Conservation (phyloP, 30 jellyfish, hydroid and myxozoan genomes). For the Chrysaora quinquecirrha region DNA sequence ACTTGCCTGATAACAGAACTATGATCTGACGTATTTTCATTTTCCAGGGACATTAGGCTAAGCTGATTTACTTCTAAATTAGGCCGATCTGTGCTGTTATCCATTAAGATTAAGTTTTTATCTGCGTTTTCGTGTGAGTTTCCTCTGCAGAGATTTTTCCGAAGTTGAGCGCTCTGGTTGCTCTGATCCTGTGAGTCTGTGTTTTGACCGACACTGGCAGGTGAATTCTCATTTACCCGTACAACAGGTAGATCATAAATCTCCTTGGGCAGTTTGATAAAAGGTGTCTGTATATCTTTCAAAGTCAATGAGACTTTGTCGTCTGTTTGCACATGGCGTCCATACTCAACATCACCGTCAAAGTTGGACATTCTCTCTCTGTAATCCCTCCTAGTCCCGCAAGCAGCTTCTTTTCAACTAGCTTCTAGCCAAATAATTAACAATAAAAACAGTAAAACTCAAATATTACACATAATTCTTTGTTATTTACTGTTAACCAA, state of each 20-base stretch:
- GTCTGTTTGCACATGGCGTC: too few relatives aligned
- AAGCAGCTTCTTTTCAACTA: too few relatives aligned
- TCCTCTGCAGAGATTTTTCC: background rate
- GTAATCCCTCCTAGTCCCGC: too few relatives aligned
- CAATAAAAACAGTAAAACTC: too few relatives aligned
- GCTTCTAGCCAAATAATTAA: too few relatives aligned
- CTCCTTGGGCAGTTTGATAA: background rate
- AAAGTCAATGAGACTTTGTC: background rate
- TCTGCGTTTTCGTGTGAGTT: background rate
- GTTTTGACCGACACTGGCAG: background rate
- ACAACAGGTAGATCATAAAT: background rate
- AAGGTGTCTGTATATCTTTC: background rate
- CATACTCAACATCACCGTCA: too few relatives aligned
- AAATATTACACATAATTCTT: too few relatives aligned
- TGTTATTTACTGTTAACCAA: too few relatives aligned
- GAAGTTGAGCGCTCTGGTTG: background rate
- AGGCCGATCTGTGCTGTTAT: background rate
- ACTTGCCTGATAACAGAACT: constrained; percentile 44
- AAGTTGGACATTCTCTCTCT: too few relatives aligned
- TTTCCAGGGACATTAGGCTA: background rate
- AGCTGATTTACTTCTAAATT: background rate
- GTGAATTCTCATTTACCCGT: background rate
- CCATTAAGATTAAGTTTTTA: background rate
- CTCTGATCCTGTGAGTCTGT: background rate
- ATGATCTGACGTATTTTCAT: background rate